Evolutionary conservation across 2,888 invertebrate genomes (phyloP).

Genomic region (Cheilosia vernalis): DNA sequence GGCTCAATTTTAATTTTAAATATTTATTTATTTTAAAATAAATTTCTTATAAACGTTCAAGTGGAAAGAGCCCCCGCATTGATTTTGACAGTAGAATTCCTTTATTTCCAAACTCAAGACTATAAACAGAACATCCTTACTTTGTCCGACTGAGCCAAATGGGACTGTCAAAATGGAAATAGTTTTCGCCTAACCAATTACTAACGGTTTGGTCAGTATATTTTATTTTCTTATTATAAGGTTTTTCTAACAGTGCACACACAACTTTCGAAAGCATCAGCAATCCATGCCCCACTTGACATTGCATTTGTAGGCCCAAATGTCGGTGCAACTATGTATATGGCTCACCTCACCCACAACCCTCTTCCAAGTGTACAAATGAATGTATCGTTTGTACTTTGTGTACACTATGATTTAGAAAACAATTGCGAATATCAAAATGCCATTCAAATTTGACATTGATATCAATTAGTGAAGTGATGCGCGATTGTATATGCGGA

Average conservation of each 20-base stretch:
- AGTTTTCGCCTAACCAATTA: too few species aligned
- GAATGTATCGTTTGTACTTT: conserved; percentile 7
- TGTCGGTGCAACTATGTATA: neutral
- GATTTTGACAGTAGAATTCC: too few species aligned
- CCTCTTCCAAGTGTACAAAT: neutral
- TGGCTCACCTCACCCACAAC: neutral
- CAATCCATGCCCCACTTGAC: conserved; percentile 25
- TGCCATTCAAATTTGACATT: conserved; percentile 61
- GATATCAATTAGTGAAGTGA: conserved; percentile 57
- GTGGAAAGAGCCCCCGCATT: too few species aligned
- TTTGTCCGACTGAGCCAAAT: too few species aligned
- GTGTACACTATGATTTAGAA: conserved; percentile 26
- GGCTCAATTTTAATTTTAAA: too few species aligned
- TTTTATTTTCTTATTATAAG: too few species aligned
- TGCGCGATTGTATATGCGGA: conserved; percentile 25
- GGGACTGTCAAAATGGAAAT: too few species aligned
- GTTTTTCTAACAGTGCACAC: neutral
- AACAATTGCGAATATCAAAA: conserved; percentile 56
- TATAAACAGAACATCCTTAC: too few species aligned
- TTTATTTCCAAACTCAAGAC: too few species aligned
- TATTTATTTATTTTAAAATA: too few species aligned
- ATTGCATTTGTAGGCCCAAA: conserved; percentile 22
- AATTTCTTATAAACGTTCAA: too few species aligned
- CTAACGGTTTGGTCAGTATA: too few species aligned
- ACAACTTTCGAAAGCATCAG: neutral